Evolutionary conservation across 35 echinoderm and acorn worm genomes (phyloP).

Genomic region (Hemicentrotus pulcherrimus): DNA sequence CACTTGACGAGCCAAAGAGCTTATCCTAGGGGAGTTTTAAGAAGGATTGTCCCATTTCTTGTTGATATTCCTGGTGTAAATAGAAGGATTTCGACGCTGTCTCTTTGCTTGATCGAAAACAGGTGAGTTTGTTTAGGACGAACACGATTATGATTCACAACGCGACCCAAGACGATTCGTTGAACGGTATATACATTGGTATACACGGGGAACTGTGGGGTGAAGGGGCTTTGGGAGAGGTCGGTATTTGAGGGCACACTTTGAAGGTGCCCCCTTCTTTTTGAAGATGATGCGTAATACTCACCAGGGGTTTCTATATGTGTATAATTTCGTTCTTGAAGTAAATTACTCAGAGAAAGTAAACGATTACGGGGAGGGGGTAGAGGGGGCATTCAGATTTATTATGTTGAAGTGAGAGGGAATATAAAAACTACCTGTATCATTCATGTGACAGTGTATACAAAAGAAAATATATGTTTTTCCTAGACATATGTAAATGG

Average conservation of each 20-base stretch:
- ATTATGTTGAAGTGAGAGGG: no score
- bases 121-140: conserved; percentile 34
- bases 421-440: no score
- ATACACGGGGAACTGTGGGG: not conserved
- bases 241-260: not conserved
- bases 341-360: no score
- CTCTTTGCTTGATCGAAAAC: conserved; percentile 32
- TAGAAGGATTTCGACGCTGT: not conserved
- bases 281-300: not conserved
- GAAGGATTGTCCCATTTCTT: conserved; percentile 3
- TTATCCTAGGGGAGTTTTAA: not conserved
- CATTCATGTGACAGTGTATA: no score
- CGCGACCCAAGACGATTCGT: not conserved
- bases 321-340: not conserved
- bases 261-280: not conserved
- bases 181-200: not conserved
- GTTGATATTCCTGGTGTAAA: not conserved
- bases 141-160: conserved; percentile 19
- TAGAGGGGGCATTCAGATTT: no score
- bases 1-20: not conserved
- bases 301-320: not conserved
- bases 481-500: no score
- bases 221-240: not conserved
- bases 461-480: no score
- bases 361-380: no score